Evolutionary conservation across 2,888 invertebrate species (phyloP).

Genomic region (Biston stratarius): DNA sequence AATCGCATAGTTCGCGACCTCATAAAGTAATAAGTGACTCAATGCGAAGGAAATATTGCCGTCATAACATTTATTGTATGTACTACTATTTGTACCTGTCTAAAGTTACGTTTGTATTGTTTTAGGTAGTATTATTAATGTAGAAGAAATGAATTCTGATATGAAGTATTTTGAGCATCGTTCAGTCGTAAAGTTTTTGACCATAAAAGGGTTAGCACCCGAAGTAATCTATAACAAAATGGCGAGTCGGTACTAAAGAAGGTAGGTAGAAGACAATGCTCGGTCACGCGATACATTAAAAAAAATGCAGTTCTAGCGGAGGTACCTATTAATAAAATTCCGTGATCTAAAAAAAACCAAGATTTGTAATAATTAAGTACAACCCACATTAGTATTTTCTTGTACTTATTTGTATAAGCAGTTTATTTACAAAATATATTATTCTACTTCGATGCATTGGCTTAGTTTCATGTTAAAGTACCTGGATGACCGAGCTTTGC

Average conservation of each 20-base stretch:
- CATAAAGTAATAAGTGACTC: constrained; percentile 25
- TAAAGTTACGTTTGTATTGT: constrained; percentile 14
- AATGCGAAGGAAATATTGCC: constrained; percentile 22
- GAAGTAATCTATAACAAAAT: neutral
- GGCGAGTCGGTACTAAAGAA: no score
- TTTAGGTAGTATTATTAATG: constrained; percentile 3
- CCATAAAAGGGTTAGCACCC: neutral
- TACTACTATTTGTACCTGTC: constrained; percentile 18
- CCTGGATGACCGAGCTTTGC: no score
- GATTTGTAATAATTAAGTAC: no score
- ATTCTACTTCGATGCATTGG: no score
- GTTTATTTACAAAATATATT: no score
- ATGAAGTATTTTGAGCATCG: neutral
- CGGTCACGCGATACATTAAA: neutral
- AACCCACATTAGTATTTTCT: no score
- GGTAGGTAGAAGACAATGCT: neutral
- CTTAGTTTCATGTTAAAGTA: no score
- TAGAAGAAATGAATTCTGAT: no score
- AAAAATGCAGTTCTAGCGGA: no score
- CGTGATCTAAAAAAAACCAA: no score
- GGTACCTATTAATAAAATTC: no score
- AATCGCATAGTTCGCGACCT: constrained; percentile 25
- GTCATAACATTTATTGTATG: constrained; percentile 19
- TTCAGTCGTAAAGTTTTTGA: neutral
- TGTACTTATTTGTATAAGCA: no score